Percentiles rank a stretch among this genome's conserved stretches.
Conservation (phyloP, 2,113 vertebrate species). For the Melierax canorus region DNA sequence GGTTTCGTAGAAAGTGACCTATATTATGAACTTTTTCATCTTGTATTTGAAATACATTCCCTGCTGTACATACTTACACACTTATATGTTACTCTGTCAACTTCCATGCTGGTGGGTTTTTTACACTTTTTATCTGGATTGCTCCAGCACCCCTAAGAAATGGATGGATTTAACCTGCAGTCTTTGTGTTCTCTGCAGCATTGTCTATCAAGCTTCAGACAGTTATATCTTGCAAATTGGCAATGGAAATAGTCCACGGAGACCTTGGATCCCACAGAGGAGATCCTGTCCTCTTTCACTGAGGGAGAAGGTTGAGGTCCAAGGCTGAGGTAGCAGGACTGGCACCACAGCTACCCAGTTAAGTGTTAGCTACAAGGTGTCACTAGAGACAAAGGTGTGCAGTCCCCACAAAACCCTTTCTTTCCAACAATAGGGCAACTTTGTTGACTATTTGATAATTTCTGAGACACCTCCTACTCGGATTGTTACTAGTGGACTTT, state of each 20-base stretch:
- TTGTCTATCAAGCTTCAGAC: neutral
- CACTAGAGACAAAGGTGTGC: neutral
- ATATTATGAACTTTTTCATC: neutral
- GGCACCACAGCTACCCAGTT: neutral
- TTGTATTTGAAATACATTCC: neutral
- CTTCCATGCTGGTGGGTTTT: neutral
- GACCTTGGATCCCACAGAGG: neutral
- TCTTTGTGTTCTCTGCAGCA: neutral
- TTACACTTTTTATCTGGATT: neutral
- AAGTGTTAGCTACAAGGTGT: neutral
- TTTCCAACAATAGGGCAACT: neutral
- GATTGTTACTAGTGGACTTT: neutral
- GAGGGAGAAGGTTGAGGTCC: neutral
- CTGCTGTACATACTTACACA: neutral
- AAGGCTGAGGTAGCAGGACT: neutral
- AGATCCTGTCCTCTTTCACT: neutral
- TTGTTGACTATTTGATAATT: neutral
- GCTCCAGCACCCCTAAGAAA: neutral
- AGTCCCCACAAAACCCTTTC: neutral
- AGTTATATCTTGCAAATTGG: neutral
- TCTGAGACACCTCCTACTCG: neutral
- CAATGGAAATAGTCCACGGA: neutral
- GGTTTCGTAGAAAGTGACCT: neutral
- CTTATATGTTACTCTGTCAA: neutral
- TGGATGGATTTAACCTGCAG: neutral